phyloP scores from a whole-genome alignment of 2,888 invertebrate genomes.

The Hylaea fasciaria region DNA sequence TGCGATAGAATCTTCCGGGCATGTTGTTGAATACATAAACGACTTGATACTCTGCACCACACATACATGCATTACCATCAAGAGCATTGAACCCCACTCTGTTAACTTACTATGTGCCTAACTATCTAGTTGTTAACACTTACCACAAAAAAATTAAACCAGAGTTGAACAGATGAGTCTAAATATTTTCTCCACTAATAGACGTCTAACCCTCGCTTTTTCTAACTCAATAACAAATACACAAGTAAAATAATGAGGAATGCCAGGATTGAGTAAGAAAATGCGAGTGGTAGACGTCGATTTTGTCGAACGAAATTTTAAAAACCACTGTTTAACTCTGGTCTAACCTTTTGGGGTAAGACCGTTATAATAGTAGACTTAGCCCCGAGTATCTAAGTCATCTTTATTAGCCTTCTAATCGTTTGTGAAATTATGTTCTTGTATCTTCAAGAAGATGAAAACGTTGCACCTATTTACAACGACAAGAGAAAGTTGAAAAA shows the following conservation, averaged over 20 bases:
- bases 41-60: constrained; percentile 35
- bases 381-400: background rate
- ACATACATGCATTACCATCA: constrained; percentile 27
- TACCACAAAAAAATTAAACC: too few relatives aligned
- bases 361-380: constrained; percentile 6
- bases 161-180: too few relatives aligned
- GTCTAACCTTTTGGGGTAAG: too few relatives aligned
- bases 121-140: constrained; percentile 7
- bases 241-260: too few relatives aligned
- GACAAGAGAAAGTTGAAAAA: background rate
- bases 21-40: constrained; percentile 44
- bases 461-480: background rate
- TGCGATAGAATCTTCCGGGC: constrained; percentile 39
- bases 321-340: too few relatives aligned
- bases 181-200: too few relatives aligned
- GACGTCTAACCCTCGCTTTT: too few relatives aligned
- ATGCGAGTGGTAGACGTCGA: too few relatives aligned
- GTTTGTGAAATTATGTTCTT: constrained; percentile 1
- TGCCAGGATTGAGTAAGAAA: too few relatives aligned
- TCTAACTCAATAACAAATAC: too few relatives aligned
- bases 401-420: background rate
- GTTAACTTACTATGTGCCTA: constrained; percentile 1
- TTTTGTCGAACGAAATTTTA: too few relatives aligned
- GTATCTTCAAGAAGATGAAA: background rate
- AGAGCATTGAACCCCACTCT: constrained; percentile 42